These are phyloP conservation scores for Arremon brunneinucha DNA, from an alignment of 2,797 vertebrate genomes.

Conservation along the genomic window DNA sequence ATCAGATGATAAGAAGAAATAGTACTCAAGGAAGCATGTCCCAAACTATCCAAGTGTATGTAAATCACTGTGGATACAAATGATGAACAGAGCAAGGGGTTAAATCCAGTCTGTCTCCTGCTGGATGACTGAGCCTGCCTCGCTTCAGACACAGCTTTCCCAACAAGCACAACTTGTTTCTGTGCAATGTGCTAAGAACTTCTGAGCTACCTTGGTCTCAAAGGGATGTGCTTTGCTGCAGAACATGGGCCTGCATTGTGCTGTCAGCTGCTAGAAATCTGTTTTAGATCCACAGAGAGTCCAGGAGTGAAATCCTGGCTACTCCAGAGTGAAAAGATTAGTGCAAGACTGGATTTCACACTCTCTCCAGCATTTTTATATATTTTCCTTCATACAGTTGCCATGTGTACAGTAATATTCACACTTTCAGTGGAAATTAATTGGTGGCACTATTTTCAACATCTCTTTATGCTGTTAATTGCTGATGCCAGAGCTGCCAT, in stretches of 20 bases:
- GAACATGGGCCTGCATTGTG: not conserved
- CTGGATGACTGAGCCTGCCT: not conserved
- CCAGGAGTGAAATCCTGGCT: not conserved
- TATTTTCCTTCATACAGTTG: not conserved
- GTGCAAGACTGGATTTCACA: not conserved
- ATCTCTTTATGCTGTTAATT: not conserved
- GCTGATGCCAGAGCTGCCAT: not conserved
- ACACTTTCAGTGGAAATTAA: not conserved
- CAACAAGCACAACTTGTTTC: not conserved
- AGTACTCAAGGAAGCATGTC: not conserved
- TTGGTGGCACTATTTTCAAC: not conserved
- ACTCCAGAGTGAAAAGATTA: not conserved
- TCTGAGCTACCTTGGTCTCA: not conserved
- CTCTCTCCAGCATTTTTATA: not conserved
- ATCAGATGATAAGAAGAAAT: not conserved
- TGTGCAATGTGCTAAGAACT: not conserved
- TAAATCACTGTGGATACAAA: not conserved
- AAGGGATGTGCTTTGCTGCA: not conserved
- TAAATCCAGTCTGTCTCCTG: not conserved
- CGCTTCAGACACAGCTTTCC: not conserved
- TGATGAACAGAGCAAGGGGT: not conserved
- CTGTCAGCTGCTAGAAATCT: not conserved
- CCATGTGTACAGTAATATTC: not conserved
- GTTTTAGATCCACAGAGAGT: not conserved
- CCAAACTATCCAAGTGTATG: not conserved